Evolutionary conservation across 1,140 invertebrate genomes (phyloP).

Genomic region (Bombus sylvicola): DNA sequence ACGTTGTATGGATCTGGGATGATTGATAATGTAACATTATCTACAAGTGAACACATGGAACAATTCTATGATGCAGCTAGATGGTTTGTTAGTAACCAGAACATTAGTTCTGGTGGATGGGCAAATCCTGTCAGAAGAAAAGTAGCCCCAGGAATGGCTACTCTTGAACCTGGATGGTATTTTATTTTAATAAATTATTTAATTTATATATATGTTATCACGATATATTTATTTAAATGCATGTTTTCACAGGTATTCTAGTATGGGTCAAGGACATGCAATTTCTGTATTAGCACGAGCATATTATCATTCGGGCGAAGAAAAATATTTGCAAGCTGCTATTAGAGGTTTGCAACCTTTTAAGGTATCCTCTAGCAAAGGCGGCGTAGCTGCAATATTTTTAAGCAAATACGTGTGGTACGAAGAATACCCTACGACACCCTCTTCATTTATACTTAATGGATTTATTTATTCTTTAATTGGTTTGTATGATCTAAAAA

Average conservation of each 20-base stretch:
- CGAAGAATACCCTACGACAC: constrained; percentile 98
- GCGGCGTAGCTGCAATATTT: constrained; percentile 94
- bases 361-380: constrained; percentile 86
- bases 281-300: constrained; percentile 96
- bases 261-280: constrained; percentile 98
- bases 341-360: constrained; percentile 92
- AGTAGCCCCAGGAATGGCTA: constrained; percentile 89
- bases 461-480: constrained; percentile 99
- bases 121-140: constrained; percentile 92
- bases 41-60: constrained; percentile 92
- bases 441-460: constrained; percentile 97
- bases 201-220: neutral
- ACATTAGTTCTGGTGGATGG: constrained; percentile 92
- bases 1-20: constrained; percentile 90
- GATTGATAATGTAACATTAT: constrained; percentile 92
- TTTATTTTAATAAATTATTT: constrained; percentile 22
- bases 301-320: constrained; percentile 91
- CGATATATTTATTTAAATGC: neutral
- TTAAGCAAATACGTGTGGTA: constrained; percentile 93
- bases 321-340: constrained; percentile 91
- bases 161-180: constrained; percentile 93
- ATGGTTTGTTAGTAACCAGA: constrained; percentile 96
- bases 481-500: constrained; percentile 96
- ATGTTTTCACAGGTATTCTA: constrained; percentile 89
- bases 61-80: constrained; percentile 96